Evolutionary conservation across 1,140 invertebrate genomes (phyloP).

Genomic region (Ladona fulva): DNA sequence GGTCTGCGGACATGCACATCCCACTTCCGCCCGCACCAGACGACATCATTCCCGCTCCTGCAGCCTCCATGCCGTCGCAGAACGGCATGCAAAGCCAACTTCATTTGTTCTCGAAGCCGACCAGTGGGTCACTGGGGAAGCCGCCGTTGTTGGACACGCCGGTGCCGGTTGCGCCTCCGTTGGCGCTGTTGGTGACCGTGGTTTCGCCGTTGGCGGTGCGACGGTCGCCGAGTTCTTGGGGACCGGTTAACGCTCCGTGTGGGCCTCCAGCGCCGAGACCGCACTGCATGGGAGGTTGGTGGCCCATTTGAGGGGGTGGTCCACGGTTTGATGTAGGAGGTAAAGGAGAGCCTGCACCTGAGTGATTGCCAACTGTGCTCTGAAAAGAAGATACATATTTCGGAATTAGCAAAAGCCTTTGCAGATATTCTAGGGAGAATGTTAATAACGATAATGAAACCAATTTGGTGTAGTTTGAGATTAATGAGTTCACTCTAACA

Average conservation of each 20-base stretch:
- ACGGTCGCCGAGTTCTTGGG: not conserved
- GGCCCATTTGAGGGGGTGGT: not conserved
- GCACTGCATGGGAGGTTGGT: not conserved
- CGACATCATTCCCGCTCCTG: not conserved
- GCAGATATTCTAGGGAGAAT: too few relatives aligned
- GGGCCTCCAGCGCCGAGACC: not conserved
- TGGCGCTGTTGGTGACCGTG: not conserved
- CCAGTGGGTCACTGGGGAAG: not conserved
- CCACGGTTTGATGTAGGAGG: not conserved
- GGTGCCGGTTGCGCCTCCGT: not conserved
- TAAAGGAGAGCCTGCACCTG: not conserved
- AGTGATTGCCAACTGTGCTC: not conserved
- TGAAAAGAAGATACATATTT: not conserved
- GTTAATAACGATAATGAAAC: too few relatives aligned
- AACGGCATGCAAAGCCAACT: constrained; percentile 7
- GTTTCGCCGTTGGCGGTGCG: not conserved
- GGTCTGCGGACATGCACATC: not conserved
- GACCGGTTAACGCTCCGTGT: not conserved
- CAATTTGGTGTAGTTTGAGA: too few relatives aligned
- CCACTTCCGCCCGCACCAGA: not conserved
- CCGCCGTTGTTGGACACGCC: not conserved
- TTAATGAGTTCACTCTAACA: too few relatives aligned
- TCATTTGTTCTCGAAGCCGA: constrained; percentile 1
- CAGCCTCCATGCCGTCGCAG: not conserved
- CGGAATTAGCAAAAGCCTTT: too few relatives aligned